Evolutionary conservation across 2,888 invertebrate species (phyloP), one percentile per base, ranked within the genome.

Genomic region (Heliconius charithonia): DNA sequence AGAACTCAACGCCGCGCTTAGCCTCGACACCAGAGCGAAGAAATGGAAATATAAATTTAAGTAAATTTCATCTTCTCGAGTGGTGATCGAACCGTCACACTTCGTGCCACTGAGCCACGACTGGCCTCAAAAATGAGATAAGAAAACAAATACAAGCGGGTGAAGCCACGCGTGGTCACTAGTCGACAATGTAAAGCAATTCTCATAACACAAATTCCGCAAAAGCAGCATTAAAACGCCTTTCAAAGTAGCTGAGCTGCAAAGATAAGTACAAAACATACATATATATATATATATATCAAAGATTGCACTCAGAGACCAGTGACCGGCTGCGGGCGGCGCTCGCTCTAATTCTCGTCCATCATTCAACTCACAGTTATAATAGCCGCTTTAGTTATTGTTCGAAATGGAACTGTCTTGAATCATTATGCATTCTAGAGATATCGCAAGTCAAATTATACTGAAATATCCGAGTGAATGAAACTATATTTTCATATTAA

Each of bases 211-310:
- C 27, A 19, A 74, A 41, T 74, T 29, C 27, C 19, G 27, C 27
- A 65, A 59, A 77, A 73, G 27, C 56, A 65, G 25, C 63, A 29
- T 74, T 63, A 67, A 51, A 70, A 62, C 51, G 51, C 69, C 41
- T 75, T 75, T 37, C 75, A 78, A 69, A 63, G 62, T 78, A 83
- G 80, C 83, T 85, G 84, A 82, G 81, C 81, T 72, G 75, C 76
- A 71, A 66, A 86, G 87, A 87, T 87, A 87, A 85, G 83, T 84
- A 84, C 78, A 69, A 70, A 65, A 70, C 65, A 83, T 83, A 88
- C 85, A 84, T 29, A 29, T 88, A 89, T 89, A 69, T 56, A 69
- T 56, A 83, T 83, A 88, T 86, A 84, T 88, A 89, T 89, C 89
- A 84, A 82, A 82, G 85, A 88, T 88, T 88, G 86, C 88, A 88